Evolutionary conservation across 2,888 invertebrate genomes (phyloP), one percentile per base, ranked within the genome.

Genomic region (Hedychridium roseum): DNA sequence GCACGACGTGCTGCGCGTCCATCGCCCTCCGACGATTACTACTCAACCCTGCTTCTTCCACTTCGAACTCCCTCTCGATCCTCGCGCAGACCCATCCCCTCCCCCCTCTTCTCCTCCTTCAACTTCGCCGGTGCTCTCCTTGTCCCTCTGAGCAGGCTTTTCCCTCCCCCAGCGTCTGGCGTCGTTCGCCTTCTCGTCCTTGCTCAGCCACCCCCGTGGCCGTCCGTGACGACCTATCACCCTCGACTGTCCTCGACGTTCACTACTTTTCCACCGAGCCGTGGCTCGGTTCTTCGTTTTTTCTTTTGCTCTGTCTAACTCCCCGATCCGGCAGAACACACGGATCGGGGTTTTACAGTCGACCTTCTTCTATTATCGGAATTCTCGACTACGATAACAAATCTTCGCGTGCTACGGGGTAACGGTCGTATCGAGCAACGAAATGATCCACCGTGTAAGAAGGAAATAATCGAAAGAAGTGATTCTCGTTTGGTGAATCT

Each of bases 1-100:
- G 40, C 44, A 45, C 56, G n/a, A n/a, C n/a, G n/a, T n/a, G n/a
- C n/a, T n/a, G n/a, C n/a, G n/a, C 59, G 43, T 60, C 59, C 53
- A 54, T 54, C 60, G 58, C 65, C 71, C 66, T 67, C 65, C 60
- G 62, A 47, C 66, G 67, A 72, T 72, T 71, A 71, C 67, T 68
- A 68, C 68, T 64, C 68, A 59, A 50, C 62, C 63, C 50, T 48
- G 37, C 44, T 43, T 47, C 36, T 26, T 53, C 38, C 27, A 42
- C 44, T 34, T 30, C 43, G 31, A 23, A 31, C 44, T 38, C 28
- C 42, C 11, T 42, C 27, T n/a, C 26, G 26, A 30, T 20, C 23
- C 23, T 23, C 23, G 5, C 9, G 9, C 23, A 9, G 23, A 9
- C 9, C 23, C 23, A 9, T 9, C 9, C 3, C 6, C 30, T 5